Conservation (phyloP, 1,140 invertebrate species). For the Grapholita molesta region DNA sequence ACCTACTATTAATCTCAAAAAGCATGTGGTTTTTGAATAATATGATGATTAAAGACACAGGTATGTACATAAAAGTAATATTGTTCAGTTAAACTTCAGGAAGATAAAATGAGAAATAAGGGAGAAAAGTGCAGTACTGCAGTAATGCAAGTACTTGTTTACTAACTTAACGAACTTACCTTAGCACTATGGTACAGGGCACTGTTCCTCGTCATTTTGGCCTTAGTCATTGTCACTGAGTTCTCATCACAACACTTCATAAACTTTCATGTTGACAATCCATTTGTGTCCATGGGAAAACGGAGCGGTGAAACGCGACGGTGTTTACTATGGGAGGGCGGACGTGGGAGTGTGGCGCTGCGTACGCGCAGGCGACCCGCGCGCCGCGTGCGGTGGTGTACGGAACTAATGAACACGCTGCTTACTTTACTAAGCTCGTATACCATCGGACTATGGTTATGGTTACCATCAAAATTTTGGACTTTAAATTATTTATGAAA, state of each 20-base stretch:
- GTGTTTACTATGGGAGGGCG: conserved; percentile 67
- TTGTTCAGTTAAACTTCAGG: neutral
- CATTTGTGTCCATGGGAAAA: conserved; percentile 36
- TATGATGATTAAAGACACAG: too few relatives aligned
- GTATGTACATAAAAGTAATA: too few relatives aligned
- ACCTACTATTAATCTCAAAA: neutral
- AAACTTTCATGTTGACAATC: conserved; percentile 42
- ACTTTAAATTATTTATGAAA: neutral
- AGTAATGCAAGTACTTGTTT: neutral
- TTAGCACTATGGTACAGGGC: conserved; percentile 70
- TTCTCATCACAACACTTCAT: conserved; percentile 47
- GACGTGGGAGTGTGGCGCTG: conserved; percentile 70
- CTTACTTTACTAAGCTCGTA: neutral
- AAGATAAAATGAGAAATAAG: conserved; percentile 19
- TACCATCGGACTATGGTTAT: neutral
- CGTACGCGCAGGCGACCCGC: conserved; percentile 7
- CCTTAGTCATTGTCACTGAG: conserved; percentile 65
- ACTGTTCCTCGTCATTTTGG: conserved; percentile 60
- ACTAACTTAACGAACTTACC: conserved; percentile 38
- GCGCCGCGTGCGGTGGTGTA: conserved; percentile 31
- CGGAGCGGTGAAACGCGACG: conserved; percentile 34
- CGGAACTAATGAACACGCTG: conserved; percentile 36
- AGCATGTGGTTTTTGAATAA: too few relatives aligned
- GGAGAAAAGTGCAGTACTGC: neutral
- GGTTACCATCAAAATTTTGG: neutral